Evolutionary conservation across 23 tunicate genomes (phyloP).

Genomic region (Trididemnum miniatum): DNA sequence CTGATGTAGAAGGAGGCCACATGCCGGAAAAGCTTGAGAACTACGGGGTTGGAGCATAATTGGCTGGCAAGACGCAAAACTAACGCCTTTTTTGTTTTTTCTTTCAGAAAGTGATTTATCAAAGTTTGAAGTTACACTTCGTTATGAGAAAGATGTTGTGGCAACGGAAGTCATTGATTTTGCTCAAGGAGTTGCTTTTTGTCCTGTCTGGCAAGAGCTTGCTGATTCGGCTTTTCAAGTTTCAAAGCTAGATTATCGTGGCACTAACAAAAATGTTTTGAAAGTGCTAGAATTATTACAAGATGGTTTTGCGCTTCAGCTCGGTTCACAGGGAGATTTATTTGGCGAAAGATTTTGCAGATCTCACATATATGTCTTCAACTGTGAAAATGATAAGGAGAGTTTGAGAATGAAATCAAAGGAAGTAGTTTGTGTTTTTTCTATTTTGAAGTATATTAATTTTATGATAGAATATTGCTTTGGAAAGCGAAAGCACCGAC

Average conservation of each 20-base stretch:
- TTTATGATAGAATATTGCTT: not conserved
- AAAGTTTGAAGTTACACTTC: slow-evolving; percentile 3
- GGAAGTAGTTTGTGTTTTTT: not conserved
- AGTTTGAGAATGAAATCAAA: not conserved
- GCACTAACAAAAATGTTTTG: not conserved
- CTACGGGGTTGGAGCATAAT: no score
- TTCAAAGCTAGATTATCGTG: not conserved
- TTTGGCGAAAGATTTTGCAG: not conserved
- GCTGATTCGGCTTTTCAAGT: not conserved
- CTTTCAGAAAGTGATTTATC: not conserved
- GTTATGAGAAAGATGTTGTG: not conserved
- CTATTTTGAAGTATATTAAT: not conserved
- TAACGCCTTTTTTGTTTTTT: no score
- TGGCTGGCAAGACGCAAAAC: no score
- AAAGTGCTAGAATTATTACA: not conserved
- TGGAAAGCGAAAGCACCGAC: not conserved
- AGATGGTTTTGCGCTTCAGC: not conserved
- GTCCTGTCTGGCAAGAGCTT: not conserved
- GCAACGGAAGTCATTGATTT: not conserved
- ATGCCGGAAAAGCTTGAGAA: no score
- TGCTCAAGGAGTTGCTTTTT: not conserved
- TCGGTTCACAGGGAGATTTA: not conserved
- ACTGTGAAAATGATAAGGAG: not conserved
- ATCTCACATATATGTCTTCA: not conserved
- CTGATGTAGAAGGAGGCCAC: no score